Evolutionary conservation across 2,888 invertebrate genomes (phyloP), one percentile per base, ranked within the genome.

Genomic region (Yponomeuta plumbellus): DNA sequence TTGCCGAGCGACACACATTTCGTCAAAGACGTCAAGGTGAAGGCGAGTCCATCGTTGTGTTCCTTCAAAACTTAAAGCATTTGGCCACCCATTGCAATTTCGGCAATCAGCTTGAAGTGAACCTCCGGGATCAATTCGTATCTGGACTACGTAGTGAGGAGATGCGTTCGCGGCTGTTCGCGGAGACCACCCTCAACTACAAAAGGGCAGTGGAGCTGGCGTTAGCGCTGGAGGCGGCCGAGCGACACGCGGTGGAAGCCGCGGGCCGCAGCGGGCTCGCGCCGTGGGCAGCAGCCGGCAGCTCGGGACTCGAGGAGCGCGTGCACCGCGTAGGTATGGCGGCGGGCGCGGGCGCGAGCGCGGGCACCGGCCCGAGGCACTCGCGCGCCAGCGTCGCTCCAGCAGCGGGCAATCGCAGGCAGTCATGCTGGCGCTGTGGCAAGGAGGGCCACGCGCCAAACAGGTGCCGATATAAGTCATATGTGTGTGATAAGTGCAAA

Each of bases 1-100:
- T 67, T 11, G 67, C 67, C 10, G 64, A 67, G 21, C 22, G 67
- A 11, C 65, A 67, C 39, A 26, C 61, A 11, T 67, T 67, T 62
- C 65, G 65, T 17, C 65, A 67, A 26, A 34, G 67, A 26, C 44
- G 26, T 13, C 67, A 67, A 52, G 26, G 56, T 34, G 52, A 40
- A 26, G 68, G 66, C 8, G 66, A 68, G 26, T 26, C 23, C 17
- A 17, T 61, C 11, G 13, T 11, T 34, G 61, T n/a, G 20, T 61
- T n/a, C 34, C 34, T 61, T n/a, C 63, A 63, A 20, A 20, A n/a
- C 20, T 63, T 63, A 20, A 63, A 63, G 20, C 63, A 63, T 40
- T n/a, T 39, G 39, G 63, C 63, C 6, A 63, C 8, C 10, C 11
- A 11, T n/a, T 63, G 63, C 40, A 34, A 63, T 40, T 63, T 63